Evolutionary conservation across 2,113 vertebrate species (phyloP).

Genomic region (Synchiropus splendidus): DNA sequence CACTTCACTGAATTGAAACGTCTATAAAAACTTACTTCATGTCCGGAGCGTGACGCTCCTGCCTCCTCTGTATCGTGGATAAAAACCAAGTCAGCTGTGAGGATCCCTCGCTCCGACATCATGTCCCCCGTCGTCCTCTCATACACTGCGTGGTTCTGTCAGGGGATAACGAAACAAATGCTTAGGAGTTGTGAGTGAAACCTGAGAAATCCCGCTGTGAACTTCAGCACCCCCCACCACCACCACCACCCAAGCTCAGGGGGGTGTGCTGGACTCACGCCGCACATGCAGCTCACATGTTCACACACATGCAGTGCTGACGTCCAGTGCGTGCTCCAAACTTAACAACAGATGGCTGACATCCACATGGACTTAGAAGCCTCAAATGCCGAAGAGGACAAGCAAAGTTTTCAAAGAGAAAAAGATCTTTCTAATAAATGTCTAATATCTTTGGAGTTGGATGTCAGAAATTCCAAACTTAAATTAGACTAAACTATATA

Average conservation of each 20-base stretch:
- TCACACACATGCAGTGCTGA: constrained; percentile 34
- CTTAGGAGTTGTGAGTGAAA: constrained; percentile 42
- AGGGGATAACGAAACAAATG: constrained; percentile 30
- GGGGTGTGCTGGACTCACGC: constrained; percentile 27
- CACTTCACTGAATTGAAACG: no score
- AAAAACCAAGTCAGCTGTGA: constrained; percentile 80
- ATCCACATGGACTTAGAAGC: no score
- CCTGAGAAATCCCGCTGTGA: constrained; percentile 35
- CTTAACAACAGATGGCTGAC: no score
- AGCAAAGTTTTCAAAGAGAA: no score
- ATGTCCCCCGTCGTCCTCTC: constrained; percentile 27
- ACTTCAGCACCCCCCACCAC: constrained; percentile 15
- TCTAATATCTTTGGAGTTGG: no score
- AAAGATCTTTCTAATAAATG: no score
- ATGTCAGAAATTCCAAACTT: no score
- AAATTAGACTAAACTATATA: no score
- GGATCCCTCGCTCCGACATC: constrained; percentile 72
- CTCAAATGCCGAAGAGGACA: no score
- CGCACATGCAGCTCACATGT: constrained; percentile 42
- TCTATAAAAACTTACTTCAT: no score
- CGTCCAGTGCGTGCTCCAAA: background rate
- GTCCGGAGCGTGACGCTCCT: constrained; percentile 29
- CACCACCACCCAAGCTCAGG: constrained; percentile 6
- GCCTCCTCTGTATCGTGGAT: constrained; percentile 70
- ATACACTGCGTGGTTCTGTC: constrained; percentile 37